These are phyloP conservation scores for Thecophora atra DNA, from an alignment of 2,888 invertebrate species.

Conservation along the genomic window DNA sequence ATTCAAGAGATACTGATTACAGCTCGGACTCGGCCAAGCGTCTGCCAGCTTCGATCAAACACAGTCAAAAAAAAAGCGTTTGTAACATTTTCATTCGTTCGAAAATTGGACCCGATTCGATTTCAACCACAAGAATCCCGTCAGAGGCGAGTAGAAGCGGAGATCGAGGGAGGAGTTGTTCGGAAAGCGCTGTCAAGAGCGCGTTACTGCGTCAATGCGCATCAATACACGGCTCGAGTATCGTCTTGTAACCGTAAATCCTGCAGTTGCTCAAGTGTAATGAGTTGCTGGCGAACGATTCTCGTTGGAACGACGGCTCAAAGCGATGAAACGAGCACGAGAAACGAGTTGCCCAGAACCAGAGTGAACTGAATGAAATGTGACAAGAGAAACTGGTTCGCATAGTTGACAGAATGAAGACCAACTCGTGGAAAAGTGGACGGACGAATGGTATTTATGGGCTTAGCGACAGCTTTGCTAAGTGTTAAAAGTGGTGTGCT, in stretches of 20 bases:
- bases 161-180: neutral
- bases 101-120: neutral
- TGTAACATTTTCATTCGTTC: neutral
- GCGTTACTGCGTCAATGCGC: neutral
- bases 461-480: neutral
- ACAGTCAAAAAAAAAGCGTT: too few relatives aligned
- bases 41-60: too few relatives aligned
- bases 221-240: neutral
- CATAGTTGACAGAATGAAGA: too few relatives aligned
- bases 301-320: neutral
- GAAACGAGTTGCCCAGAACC: neutral
- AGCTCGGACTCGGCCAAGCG: too few relatives aligned
- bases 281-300: neutral
- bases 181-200: neutral
- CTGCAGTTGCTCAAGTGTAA: slow-evolving; percentile 2
- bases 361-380: slow-evolving; percentile 12
- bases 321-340: neutral
- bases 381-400: neutral
- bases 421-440: neutral
- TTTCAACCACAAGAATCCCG: neutral
- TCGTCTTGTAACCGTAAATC: slow-evolving; percentile 5
- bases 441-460: neutral
- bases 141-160: neutral
- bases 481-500: neutral
- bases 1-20: too few relatives aligned